phyloP scores from a whole-genome alignment of 2,113 vertebrate genomes.

The Microcebus ravelobensis region DNA sequence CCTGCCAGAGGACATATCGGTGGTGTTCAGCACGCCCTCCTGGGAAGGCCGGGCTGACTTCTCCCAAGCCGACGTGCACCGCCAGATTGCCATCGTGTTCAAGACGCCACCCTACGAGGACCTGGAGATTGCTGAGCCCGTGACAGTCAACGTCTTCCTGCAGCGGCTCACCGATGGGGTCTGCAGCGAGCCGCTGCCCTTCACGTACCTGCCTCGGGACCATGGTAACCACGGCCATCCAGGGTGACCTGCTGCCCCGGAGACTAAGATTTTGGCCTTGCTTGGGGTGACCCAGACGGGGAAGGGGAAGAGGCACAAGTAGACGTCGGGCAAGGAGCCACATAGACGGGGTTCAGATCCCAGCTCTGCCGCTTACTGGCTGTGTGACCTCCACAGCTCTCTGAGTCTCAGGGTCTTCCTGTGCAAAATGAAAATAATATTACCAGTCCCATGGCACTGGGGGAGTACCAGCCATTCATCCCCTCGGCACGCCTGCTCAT shows the following conservation, averaged over 20 bases:
- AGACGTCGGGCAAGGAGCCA: background rate
- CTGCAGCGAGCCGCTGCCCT: slow-evolving; percentile 90
- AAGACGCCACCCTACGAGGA: slow-evolving; percentile 93
- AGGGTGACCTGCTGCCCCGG: fast-evolving
- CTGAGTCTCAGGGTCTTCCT: background rate
- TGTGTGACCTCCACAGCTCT: background rate
- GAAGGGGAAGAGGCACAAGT: background rate
- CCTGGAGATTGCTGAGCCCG: slow-evolving; percentile 88
- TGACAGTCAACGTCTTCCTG: slow-evolving; percentile 88
- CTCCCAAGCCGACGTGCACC: slow-evolving; percentile 94
- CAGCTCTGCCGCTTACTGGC: background rate
- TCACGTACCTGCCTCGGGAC: slow-evolving; percentile 90
- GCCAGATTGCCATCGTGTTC: slow-evolving; percentile 95
- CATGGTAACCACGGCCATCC: slow-evolving; percentile 81
- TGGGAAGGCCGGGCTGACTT: slow-evolving; percentile 95
- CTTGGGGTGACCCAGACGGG: background rate
- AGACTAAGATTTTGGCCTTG: background rate
- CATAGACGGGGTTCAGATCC: background rate
- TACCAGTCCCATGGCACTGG: background rate
- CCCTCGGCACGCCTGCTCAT: background rate
- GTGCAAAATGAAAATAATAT: background rate
- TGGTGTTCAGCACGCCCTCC: slow-evolving; percentile 88
- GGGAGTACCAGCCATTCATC: background rate
- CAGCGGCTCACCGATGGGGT: slow-evolving; percentile 92
- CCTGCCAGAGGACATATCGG: slow-evolving; percentile 91